phyloP scores from a whole-genome alignment of 1,140 invertebrate genomes.

The Saccostrea cuccullata region DNA sequence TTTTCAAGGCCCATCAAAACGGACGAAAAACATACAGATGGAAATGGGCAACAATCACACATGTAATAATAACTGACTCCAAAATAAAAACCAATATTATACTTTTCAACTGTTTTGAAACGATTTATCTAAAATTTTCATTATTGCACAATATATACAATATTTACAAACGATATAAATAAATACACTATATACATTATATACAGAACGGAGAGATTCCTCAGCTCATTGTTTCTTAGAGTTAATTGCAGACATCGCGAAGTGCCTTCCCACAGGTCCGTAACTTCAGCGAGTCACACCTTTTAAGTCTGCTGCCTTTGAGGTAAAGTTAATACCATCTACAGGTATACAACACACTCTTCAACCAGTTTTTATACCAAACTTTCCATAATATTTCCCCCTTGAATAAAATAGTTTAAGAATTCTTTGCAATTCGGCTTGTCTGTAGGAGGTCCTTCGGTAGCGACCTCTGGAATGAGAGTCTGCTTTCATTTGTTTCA shows the following conservation, averaged over 20 bases:
- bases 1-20: too few species aligned
- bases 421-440: neutral
- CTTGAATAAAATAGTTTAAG: neutral
- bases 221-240: neutral
- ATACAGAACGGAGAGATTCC: constrained; percentile 13
- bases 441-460: neutral
- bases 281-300: neutral
- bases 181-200: constrained; percentile 20
- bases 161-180: constrained; percentile 6
- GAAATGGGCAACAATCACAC: too few species aligned
- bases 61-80: too few species aligned
- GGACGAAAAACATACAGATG: too few species aligned
- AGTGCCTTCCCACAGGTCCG: neutral
- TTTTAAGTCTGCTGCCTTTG: neutral
- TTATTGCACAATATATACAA: constrained; percentile 11
- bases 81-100: too few species aligned
- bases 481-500: constrained; percentile 22
- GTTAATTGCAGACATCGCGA: neutral
- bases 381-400: neutral
- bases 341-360: constrained; percentile 10
- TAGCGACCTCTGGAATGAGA: constrained; percentile 16
- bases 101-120: neutral
- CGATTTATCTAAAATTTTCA: neutral
- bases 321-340: neutral
- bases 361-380: neutral